Evolutionary conservation across 64 coral and sea anemone genomes (phyloP).

Genomic region (Actinia equina): DNA sequence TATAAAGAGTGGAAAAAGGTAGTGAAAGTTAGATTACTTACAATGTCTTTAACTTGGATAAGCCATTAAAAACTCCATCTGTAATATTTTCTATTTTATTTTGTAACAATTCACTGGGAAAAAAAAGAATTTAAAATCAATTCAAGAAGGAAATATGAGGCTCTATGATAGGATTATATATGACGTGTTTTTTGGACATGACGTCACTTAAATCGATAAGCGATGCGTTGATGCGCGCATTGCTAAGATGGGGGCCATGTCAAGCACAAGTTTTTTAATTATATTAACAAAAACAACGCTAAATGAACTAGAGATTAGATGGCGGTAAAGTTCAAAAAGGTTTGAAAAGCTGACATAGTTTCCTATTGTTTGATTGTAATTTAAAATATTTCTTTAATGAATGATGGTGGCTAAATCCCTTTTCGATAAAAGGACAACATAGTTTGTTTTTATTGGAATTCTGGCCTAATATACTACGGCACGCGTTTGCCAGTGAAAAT

Average conservation of each 20-base stretch:
- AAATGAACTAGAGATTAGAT: neutral
- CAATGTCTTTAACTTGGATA: conserved; percentile 13
- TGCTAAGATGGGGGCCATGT: too few relatives aligned
- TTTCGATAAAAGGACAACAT: neutral
- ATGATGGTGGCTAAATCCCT: neutral
- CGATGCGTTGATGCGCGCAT: too few relatives aligned
- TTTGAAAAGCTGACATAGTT: neutral
- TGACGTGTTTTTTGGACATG: neutral
- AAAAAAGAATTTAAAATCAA: neutral
- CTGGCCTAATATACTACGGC: too few relatives aligned
- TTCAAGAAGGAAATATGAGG: neutral
- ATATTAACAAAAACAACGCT: neutral
- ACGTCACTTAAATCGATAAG: neutral
- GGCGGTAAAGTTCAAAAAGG: neutral
- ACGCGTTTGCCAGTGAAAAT: too few relatives aligned
- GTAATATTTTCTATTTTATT: conserved; percentile 30
- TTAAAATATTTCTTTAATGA: neutral
- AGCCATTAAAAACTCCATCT: conserved; percentile 27
- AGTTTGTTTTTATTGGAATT: too few relatives aligned
- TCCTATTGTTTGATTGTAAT: neutral
- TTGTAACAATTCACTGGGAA: conserved; percentile 24
- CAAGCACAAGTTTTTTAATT: neutral
- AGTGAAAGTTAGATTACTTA: neutral
- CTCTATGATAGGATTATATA: neutral
- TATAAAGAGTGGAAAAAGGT: too few relatives aligned